Percentiles rank a stretch among this genome's conserved stretches.
Conservation (phyloP, 2,888 invertebrate genomes). For the Orchestes rusci region DNA sequence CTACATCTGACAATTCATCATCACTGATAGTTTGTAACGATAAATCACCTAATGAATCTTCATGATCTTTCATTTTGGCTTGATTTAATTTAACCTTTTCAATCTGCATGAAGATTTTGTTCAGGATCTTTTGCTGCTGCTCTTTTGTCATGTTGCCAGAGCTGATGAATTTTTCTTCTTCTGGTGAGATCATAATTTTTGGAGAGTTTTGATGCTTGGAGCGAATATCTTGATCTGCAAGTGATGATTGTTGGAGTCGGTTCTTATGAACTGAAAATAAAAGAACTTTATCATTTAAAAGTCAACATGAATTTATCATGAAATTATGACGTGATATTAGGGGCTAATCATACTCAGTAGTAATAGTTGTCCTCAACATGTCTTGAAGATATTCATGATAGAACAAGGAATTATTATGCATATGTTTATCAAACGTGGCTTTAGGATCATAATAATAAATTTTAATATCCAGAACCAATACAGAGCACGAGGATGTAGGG, state of each 20-base stretch:
- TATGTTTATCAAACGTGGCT: too few relatives aligned
- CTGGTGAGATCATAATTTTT: slow-evolving; percentile 64
- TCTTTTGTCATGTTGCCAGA: slow-evolving; percentile 67
- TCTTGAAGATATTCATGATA: too few relatives aligned
- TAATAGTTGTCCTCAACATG: too few relatives aligned
- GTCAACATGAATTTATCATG: too few relatives aligned
- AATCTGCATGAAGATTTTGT: slow-evolving; percentile 69
- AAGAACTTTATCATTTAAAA: too few relatives aligned
- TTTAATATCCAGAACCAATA: too few relatives aligned
- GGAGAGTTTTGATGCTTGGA: slow-evolving; percentile 19
- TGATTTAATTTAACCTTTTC: slow-evolving; percentile 71
- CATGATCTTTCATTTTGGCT: slow-evolving; percentile 65
- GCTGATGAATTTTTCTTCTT: slow-evolving; percentile 73
- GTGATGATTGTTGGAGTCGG: slow-evolving; percentile 20
- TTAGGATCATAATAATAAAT: too few relatives aligned
- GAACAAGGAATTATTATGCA: too few relatives aligned
- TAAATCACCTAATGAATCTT: slow-evolving; percentile 44
- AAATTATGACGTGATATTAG: too few relatives aligned
- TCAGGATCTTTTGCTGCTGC: slow-evolving; percentile 68
- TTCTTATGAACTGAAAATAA: slow-evolving; percentile 32
- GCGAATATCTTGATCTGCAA: slow-evolving; percentile 31
- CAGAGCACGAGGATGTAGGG: too few relatives aligned
- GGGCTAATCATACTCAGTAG: too few relatives aligned
- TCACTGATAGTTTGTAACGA: slow-evolving; percentile 42
- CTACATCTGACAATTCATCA: slow-evolving; percentile 38